Percentiles rank a stretch among this genome's conserved stretches.
Conservation (phyloP, 2,888 invertebrate genomes). For the Slavum lentiscoides region DNA sequence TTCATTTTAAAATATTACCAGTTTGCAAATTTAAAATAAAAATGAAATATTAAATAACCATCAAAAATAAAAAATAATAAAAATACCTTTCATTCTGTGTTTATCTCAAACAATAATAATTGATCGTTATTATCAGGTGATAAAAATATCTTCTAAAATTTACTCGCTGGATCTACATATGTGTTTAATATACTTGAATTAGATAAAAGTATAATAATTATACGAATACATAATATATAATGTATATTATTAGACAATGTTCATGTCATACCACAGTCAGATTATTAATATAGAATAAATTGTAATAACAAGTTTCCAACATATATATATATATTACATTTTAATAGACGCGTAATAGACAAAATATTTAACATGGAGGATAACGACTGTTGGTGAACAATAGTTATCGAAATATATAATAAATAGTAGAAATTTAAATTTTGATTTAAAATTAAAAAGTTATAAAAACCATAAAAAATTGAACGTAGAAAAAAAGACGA, state of each 20-base stretch:
- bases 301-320: conserved; percentile 14
- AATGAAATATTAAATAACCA: too few species aligned
- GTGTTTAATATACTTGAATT: too few species aligned
- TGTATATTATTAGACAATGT: not conserved
- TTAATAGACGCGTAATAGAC: conserved; percentile 28
- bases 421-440: conserved; percentile 3
- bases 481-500: conserved; percentile 34
- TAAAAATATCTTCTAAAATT: too few species aligned
- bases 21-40: too few species aligned
- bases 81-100: too few species aligned
- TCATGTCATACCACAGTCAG: too few species aligned
- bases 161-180: too few species aligned
- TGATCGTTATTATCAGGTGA: too few species aligned
- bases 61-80: too few species aligned
- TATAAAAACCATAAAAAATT: conserved; percentile 54
- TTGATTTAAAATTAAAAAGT: conserved; percentile 22
- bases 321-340: conserved; percentile 10
- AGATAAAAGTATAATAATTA: too few species aligned
- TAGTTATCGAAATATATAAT: conserved; percentile 13
- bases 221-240: not conserved
- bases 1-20: too few species aligned
- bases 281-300: not conserved
- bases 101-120: too few species aligned
- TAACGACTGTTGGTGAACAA: not conserved
- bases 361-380: not conserved